Conservation (phyloP, 23 tunicate genomes). For the Styela clava region DNA sequence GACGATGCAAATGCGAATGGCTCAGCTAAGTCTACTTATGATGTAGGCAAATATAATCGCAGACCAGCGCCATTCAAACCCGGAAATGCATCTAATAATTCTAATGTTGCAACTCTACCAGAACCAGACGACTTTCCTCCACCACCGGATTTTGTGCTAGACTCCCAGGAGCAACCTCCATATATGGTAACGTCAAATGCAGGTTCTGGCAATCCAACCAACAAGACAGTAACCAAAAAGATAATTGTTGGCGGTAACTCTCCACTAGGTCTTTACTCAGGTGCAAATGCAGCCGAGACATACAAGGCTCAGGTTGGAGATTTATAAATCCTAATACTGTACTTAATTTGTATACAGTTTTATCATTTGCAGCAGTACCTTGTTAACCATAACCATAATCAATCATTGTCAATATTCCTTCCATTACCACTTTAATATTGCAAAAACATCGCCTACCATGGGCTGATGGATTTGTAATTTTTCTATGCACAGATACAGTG, state of each 20-base stretch:
- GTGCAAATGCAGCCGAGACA: conserved; percentile 20
- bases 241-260: conserved; percentile 30
- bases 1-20: background rate
- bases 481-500: too few species aligned
- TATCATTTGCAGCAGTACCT: too few species aligned
- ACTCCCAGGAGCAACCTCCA: background rate
- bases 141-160: conserved; percentile 37
- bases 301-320: conserved; percentile 37
- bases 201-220: conserved; percentile 1
- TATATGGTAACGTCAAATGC: background rate
- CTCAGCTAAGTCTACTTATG: background rate
- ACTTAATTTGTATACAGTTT: too few species aligned
- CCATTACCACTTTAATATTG: too few species aligned
- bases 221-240: conserved; percentile 6
- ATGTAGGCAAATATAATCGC: background rate
- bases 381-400: too few species aligned
- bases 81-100: conserved; percentile 6
- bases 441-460: too few species aligned
- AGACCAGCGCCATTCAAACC: conserved; percentile 23
- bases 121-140: conserved; percentile 19
- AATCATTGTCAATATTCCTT: too few species aligned
- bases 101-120: background rate
- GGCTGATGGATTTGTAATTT: too few species aligned
- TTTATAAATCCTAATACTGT: background rate
- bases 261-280: conserved; percentile 40